Base-by-base conservation (phyloP, 2,888 invertebrate genomes). In the Cremastinae sp. region DNA sequence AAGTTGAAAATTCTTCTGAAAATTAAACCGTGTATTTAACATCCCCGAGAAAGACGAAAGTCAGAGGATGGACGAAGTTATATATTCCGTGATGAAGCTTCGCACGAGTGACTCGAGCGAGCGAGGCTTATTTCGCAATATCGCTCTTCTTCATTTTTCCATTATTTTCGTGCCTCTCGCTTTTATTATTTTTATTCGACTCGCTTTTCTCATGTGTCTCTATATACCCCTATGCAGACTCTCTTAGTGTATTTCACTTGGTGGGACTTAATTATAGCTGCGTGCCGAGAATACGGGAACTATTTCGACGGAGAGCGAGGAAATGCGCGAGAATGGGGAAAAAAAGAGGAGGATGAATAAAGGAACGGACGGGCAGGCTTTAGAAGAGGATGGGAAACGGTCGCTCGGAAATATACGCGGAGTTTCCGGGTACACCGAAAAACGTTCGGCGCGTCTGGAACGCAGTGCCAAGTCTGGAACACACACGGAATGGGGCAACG, bases 391-490 rank as follows among this genome's bases (percentile, higher is more conserved):
- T 16, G 45, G 56, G 61, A 49, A 65, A 65, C 47, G 51, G 12
- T 36, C 10, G 1, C 28, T 9, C 59, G 14, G 54, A 28, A 47
- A 38, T 34, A 47, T n/a, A n/a, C n/a, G n/a, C 38, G 75, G 36
- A 43, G 56, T 61, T 72, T 71, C 66, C 71, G 66, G 66, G 49
- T 61, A 18, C 16, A 56, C 45, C 20, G 36, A 43, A 54, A 22
- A 59, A 53, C 38, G 64, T 73, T 73, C 20, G 47, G 69, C 61
- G 36, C 65, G 54, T 65, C 69, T 64, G 47, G 22, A 61, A 53
- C 36, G 22, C 54, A 38, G 65, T 73, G 76, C 76, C 76, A 73
- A 73, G 59, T 76, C 69, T 70, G 69, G 53, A 64, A 69, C n/a
- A n/a, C n/a, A n/a, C n/a, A 68, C 73, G 62, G 59, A 51, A 76